These are phyloP conservation scores for Drosophila antonietae DNA, from an alignment of 2,888 invertebrate genomes.

Conservation along the genomic window DNA sequence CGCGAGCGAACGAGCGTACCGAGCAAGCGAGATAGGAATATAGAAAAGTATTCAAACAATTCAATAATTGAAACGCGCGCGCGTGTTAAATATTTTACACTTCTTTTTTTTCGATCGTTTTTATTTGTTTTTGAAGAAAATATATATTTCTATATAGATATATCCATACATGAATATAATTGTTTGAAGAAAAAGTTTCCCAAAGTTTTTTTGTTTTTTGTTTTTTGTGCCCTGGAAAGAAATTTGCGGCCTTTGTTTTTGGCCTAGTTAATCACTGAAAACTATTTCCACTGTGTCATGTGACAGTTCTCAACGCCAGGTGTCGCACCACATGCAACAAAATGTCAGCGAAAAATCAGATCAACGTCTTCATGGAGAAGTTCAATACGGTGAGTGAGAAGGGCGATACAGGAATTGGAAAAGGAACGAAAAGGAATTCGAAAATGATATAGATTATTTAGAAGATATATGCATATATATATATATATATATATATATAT, in stretches of 20 bases:
- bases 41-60: constrained; percentile 15
- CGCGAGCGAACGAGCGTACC: constrained; percentile 46
- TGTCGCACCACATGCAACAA: constrained; percentile 47
- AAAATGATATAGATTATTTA: too few species aligned
- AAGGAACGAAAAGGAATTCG: background rate
- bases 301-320: constrained; percentile 46
- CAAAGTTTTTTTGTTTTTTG: constrained; percentile 13
- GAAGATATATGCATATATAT: background rate
- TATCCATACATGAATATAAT: constrained; percentile 1
- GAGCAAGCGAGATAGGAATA: constrained; percentile 9
- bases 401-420: background rate
- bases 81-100: constrained; percentile 37
- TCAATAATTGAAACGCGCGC: constrained; percentile 47
- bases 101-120: constrained; percentile 4
- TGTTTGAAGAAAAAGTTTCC: constrained; percentile 3
- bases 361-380: constrained; percentile 90
- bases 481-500: background rate
- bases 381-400: constrained; percentile 89
- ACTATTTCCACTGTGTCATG: constrained; percentile 38
- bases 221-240: constrained; percentile 28
- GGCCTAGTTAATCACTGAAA: constrained; percentile 7
- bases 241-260: constrained; percentile 14
- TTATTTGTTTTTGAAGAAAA: constrained; percentile 4
- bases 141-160: background rate
- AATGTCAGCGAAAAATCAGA: constrained; percentile 90